These are phyloP conservation scores for Nyctalus aviator DNA, from an alignment of 2,797 vertebrate genomes.

Conservation along the genomic window DNA sequence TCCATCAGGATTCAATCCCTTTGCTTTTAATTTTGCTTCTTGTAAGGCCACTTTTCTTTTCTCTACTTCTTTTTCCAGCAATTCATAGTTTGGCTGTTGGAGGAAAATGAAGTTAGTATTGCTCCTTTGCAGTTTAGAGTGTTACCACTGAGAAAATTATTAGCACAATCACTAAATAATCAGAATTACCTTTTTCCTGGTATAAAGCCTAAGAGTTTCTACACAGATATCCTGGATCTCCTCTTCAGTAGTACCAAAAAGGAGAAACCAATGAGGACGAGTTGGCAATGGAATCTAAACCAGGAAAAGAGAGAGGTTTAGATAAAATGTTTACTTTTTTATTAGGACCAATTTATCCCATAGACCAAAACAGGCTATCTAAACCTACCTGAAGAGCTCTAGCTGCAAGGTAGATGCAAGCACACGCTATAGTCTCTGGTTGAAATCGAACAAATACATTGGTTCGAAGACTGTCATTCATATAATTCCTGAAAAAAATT, in stretches of 20 bases:
- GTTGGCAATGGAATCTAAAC: conserved; percentile 95
- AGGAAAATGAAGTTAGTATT: background rate
- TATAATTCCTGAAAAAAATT: conserved; percentile 96
- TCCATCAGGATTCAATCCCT: conserved; percentile 97
- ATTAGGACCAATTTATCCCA: background rate
- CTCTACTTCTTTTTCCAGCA: conserved; percentile 98
- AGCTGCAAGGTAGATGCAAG: conserved; percentile 98
- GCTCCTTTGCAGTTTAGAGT: rapidly evolving
- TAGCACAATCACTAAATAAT: background rate
- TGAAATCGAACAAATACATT: conserved; percentile 99
- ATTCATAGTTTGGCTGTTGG: conserved; percentile 96
- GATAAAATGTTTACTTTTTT: background rate
- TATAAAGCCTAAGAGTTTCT: conserved; percentile 97
- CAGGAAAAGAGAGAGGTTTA: background rate
- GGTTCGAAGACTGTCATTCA: conserved; percentile 98
- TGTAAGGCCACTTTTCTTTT: conserved; percentile 96
- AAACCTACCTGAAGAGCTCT: conserved; percentile 94
- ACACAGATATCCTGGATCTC: conserved; percentile 98
- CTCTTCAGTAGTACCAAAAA: conserved; percentile 96
- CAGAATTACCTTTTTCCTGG: conserved; percentile 94
- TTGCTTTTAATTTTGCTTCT: conserved; percentile 98
- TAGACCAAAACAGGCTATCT: background rate
- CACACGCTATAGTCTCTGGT: conserved; percentile 98
- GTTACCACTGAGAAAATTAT: background rate
- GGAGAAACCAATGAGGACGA: conserved; percentile 96